Conservation (phyloP, 2,888 invertebrate genomes). For the Dromius quadrimaculatus region DNA sequence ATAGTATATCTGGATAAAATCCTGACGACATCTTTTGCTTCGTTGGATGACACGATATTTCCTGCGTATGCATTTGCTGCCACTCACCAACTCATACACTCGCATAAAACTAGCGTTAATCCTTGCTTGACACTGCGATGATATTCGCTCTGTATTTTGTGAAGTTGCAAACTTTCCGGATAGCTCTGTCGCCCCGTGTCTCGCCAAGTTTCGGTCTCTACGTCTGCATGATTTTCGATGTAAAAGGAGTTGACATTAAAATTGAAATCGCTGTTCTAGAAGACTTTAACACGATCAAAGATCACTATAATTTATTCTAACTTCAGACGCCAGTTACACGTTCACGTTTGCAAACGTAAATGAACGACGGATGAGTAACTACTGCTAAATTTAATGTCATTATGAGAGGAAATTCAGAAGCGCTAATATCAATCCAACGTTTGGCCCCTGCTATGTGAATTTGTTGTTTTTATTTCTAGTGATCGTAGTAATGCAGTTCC, state of each 20-base stretch:
- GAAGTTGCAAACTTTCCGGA: conserved; percentile 45
- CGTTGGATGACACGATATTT: conserved; percentile 1
- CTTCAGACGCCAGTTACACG: conserved; percentile 56
- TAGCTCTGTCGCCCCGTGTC: conserved; percentile 30
- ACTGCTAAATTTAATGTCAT: conserved; percentile 20
- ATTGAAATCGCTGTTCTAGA: conserved; percentile 65
- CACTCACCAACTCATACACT: conserved; percentile 9
- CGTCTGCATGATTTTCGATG: conserved; percentile 63
- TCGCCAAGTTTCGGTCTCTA: not conserved
- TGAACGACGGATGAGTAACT: conserved; percentile 19
- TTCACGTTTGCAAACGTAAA: conserved; percentile 23
- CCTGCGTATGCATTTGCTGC: conserved; percentile 2
- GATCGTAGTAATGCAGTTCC: too few relatives aligned
- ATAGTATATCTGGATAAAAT: not conserved
- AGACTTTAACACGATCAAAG: conserved; percentile 66
- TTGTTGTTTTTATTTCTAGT: conserved; percentile 14
- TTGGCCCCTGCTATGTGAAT: not conserved
- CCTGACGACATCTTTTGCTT: conserved; percentile 8
- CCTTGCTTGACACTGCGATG: not conserved
- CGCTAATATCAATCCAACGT: not conserved
- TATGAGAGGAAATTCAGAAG: not conserved
- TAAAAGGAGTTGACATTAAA: conserved; percentile 68
- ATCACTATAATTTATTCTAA: conserved; percentile 64
- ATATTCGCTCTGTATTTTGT: conserved; percentile 43
- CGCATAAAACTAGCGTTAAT: not conserved